These are phyloP conservation scores for Tiliacea citrago DNA, from an alignment of 2,888 invertebrate species.

Conservation along the genomic window DNA sequence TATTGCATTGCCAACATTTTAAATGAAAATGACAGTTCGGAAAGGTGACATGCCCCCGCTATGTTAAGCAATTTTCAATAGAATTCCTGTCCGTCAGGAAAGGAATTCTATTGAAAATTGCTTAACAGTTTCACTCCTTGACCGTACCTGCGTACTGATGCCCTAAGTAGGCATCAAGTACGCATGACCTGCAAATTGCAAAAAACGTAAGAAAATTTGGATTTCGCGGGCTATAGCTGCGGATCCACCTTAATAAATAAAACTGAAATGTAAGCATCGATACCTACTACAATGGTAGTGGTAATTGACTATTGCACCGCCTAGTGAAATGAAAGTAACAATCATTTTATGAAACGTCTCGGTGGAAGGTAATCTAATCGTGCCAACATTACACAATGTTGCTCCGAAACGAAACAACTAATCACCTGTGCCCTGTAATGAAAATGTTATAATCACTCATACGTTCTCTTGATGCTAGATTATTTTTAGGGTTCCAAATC, in stretches of 20 bases:
- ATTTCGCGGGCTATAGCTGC: too few relatives aligned
- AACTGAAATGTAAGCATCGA: slow-evolving; percentile 48
- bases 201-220: too few relatives aligned
- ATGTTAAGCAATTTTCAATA: too few relatives aligned
- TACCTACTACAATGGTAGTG: slow-evolving; percentile 58
- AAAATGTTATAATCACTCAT: slow-evolving; percentile 18
- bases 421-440: slow-evolving; percentile 65
- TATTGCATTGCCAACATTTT: not conserved
- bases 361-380: slow-evolving; percentile 84
- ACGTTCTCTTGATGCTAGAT: not conserved
- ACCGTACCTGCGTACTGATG: not conserved
- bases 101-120: not conserved
- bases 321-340: slow-evolving; percentile 87
- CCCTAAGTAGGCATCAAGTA: too few relatives aligned
- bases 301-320: slow-evolving; percentile 77
- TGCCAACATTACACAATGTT: slow-evolving; percentile 81
- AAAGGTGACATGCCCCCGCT: not conserved
- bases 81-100: too few relatives aligned
- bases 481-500: not conserved
- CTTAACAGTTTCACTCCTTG: not conserved
- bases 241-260: not conserved
- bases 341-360: slow-evolving; percentile 86
- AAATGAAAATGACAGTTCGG: not conserved
- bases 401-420: slow-evolving; percentile 75
- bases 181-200: too few relatives aligned